Evolutionary conservation across 2,888 invertebrate species (phyloP), one percentile per base, ranked within the genome.

Genomic region (Galerucella calmariensis): DNA sequence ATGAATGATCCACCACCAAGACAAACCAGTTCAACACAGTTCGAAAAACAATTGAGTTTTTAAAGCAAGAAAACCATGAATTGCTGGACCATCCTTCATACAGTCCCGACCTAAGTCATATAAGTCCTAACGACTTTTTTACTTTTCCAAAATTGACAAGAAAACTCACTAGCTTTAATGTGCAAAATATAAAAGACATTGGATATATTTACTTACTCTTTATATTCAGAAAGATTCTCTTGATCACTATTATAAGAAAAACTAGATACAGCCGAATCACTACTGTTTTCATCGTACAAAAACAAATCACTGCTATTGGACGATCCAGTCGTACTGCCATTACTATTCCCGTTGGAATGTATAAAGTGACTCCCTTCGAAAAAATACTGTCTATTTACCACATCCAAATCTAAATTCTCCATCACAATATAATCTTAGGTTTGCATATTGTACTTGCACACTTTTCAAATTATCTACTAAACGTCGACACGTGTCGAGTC

Each of bases 161-260:
- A n/a, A n/a, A n/a, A n/a, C n/a, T n/a, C n/a, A n/a, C n/a, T n/a
- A n/a, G n/a, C n/a, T n/a, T n/a, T n/a, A n/a, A n/a, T n/a, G n/a
- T n/a, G n/a, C n/a, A n/a, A n/a, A n/a, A n/a, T n/a, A n/a, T n/a
- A n/a, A n/a, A n/a, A n/a, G n/a, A n/a, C n/a, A n/a, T n/a, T n/a
- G n/a, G n/a, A n/a, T n/a, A 8, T 35, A 35, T 2, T 2, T 24
- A 87, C 88, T 88, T 88, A 93, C 94, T 93, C 91, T 89, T 92
- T 93, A 12, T 89, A 88, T 59, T 91, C 89, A 0, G 92, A 90
- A 79, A 90, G 92, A 85, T 95, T 95, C 85, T 95, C 95, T 86
- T 95, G 94, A 83, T 95, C 95, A 85, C 95, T 95, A 77, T 93
- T 93, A 85, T 94, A 95, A n/a, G 89, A 88, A 77, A 92, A 90